Base-by-base conservation (phyloP, 2,888 invertebrate genomes). In the Drosophila longiperda region DNA sequence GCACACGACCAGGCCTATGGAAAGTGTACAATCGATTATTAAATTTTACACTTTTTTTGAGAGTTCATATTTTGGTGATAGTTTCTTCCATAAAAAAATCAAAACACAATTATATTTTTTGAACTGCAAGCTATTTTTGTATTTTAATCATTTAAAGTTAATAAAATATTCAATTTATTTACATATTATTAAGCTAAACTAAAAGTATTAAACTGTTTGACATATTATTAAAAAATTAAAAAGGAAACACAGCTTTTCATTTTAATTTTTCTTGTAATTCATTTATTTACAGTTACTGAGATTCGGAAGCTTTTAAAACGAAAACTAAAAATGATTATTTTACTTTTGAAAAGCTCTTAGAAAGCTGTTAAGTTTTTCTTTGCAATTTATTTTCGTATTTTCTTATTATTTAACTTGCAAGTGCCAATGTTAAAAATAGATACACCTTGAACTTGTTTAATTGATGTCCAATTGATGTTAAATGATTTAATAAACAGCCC, bases 1-100 rank as follows among this genome's bases (percentile, higher is more conserved):
- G 87, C 82, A 32, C 92, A 92, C 33, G 60, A 71, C 0, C 55
- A 73, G 8, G 42, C 68, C 52, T 73, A 81, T 55, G 76, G 67
- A n/a, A 75, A 79, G 12, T 75, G 63, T 70, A 58, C 17, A 60
- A 55, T 66, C 55, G 29, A 38, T 48, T 23, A 63, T 33, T 48
- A n/a, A 36, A 40, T 50, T 29, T 23, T 23, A 42, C 11, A 29
- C 7, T n/a, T 29, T 20, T 33, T 63, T 36, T 20, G 12, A 53
- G 3, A 9, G 40, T n/a, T 40, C 1, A 34, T 34, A 11, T 20
- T 33, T 50, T 50, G 50, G 50, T 49, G 9, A n/a, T 7, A 33
- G 12, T n/a, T 34, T 20, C 8, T 15, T 45, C 23, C 15, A 45
- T 45, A 23, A 4, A 15, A 45, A 3, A 23, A 23, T 45, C 1